These are phyloP conservation scores for Odobenus rosmarus DNA, from an alignment of 2,113 vertebrate species.

Conservation along the genomic window DNA sequence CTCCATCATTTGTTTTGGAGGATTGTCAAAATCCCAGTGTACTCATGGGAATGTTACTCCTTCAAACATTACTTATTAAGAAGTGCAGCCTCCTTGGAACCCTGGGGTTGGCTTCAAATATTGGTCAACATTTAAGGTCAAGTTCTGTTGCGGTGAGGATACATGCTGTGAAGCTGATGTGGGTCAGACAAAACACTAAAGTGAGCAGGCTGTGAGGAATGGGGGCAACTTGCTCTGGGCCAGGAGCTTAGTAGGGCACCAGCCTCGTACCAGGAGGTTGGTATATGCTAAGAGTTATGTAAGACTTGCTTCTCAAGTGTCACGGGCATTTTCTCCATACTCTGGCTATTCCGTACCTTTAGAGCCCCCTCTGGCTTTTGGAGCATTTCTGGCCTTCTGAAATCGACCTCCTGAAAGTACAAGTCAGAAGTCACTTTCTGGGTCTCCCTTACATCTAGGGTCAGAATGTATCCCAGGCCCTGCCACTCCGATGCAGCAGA, in stretches of 20 bases:
- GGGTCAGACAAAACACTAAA: neutral
- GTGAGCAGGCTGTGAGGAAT: neutral
- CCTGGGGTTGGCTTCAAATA: neutral
- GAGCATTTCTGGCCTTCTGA: neutral
- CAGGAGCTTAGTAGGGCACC: neutral
- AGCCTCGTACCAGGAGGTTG: neutral
- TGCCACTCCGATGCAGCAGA: neutral
- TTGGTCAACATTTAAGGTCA: neutral
- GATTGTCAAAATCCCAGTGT: neutral
- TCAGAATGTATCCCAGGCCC: neutral
- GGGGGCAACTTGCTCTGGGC: neutral
- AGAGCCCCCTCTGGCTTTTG: neutral
- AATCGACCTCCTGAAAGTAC: neutral
- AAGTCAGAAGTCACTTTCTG: neutral
- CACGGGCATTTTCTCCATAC: neutral
- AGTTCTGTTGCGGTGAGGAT: neutral
- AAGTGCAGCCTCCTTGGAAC: too few relatives aligned
- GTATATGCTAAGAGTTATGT: neutral
- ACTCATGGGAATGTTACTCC: neutral
- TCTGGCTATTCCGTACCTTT: neutral
- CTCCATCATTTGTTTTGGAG: neutral
- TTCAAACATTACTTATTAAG: neutral
- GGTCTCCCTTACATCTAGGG: neutral
- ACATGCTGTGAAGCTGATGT: neutral
- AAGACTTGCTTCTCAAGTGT: neutral